Conservation (phyloP, 2,113 vertebrate species). For the Callithrix jacchus region DNA sequence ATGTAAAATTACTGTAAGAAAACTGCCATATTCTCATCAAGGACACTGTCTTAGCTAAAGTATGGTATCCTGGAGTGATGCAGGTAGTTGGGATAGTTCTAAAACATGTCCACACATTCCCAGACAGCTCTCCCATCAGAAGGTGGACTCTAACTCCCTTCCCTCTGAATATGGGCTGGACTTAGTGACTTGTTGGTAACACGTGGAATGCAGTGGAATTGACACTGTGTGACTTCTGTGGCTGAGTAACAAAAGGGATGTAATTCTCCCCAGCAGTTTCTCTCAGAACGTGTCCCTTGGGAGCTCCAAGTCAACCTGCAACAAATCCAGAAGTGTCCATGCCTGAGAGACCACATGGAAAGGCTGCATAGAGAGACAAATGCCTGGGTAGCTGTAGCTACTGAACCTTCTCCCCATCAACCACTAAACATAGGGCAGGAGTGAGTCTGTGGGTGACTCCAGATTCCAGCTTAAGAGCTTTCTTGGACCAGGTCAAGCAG, state of each 20-base stretch:
- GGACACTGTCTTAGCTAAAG: neutral
- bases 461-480: neutral
- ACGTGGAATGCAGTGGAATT: neutral
- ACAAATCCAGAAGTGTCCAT: neutral
- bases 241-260: neutral
- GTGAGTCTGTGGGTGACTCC: neutral
- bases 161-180: neutral
- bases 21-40: neutral
- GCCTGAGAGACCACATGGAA: neutral
- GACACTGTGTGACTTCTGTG: neutral
- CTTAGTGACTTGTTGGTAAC: neutral
- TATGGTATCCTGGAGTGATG: neutral
- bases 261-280: neutral
- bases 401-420: neutral
- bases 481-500: neutral
- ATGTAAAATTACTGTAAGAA: neutral
- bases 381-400: neutral
- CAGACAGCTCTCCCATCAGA: neutral
- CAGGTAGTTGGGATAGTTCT: neutral
- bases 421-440: fast-evolving
- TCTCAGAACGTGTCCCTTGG: neutral
- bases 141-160: neutral
- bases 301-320: neutral
- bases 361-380: neutral
- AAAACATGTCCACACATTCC: no score